Evolutionary conservation across 2,888 invertebrate species (phyloP).

Genomic region (Oscheius sp.): DNA sequence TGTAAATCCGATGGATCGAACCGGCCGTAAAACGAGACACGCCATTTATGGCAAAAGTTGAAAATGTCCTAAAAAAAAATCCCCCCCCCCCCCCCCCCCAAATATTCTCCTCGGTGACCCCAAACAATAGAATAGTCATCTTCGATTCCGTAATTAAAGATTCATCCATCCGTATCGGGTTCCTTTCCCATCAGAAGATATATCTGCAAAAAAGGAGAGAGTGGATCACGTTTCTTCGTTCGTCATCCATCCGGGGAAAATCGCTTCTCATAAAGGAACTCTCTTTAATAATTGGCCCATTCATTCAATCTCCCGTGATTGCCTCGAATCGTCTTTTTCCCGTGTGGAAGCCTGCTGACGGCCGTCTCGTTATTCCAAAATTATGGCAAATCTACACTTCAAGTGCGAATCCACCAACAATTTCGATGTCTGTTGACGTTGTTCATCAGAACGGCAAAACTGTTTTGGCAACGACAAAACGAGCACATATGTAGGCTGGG

Average conservation of each 20-base stretch:
- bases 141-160: conserved; percentile 1
- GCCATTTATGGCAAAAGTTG: neutral
- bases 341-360: neutral
- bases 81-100: neutral
- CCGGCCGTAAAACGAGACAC: conserved; percentile 7
- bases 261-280: no score
- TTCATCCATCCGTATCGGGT: neutral
- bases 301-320: neutral
- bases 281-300: no score
- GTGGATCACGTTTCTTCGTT: no score
- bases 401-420: no score
- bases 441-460: no score
- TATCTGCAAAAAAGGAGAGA: no score
- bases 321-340: neutral
- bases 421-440: no score
- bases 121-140: no score
- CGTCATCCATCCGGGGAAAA: no score
- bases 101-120: neutral
- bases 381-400: no score
- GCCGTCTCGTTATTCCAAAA: neutral
- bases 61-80: neutral
- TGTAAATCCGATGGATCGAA: conserved; percentile 1
- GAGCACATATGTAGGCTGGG: no score
- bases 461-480: no score
- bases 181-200: neutral